These are phyloP conservation scores for Lepisosteus osseus DNA, from an alignment of 2,113 vertebrate species.

Conservation along the genomic window DNA sequence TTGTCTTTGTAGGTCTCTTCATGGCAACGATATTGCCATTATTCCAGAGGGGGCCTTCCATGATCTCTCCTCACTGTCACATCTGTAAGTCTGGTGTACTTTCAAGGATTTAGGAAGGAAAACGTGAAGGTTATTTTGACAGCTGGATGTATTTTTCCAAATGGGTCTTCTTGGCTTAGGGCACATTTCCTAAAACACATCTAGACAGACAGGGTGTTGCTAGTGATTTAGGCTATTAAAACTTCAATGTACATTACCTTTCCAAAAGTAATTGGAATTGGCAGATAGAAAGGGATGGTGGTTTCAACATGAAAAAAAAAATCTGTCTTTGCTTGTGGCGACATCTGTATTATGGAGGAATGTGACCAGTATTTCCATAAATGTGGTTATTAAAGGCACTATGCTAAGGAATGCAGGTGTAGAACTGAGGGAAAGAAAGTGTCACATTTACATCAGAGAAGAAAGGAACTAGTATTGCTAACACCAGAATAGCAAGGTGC, in stretches of 20 bases:
- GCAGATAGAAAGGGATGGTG: constrained; percentile 3
- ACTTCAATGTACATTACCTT: constrained; percentile 10
- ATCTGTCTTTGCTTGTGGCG: not conserved
- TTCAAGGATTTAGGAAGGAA: not conserved
- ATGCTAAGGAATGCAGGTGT: constrained; percentile 11
- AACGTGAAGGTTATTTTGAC: not conserved
- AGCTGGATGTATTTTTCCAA: constrained; percentile 12
- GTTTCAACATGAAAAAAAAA: not conserved
- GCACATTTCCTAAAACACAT: not conserved
- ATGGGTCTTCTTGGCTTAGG: constrained; percentile 4
- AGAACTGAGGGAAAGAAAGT: not conserved
- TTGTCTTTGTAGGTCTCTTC: constrained; percentile 78
- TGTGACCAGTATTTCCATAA: not conserved
- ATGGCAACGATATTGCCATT: constrained; percentile 93
- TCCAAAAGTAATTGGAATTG: constrained; percentile 21
- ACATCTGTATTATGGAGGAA: constrained; percentile 12
- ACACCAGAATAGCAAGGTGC: not conserved
- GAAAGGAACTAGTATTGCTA: not conserved
- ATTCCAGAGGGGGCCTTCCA: constrained; percentile 94
- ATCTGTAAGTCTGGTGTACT: constrained; percentile 81
- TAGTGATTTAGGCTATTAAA: constrained; percentile 9
- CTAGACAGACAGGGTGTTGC: not conserved
- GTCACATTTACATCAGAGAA: not conserved
- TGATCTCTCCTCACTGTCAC: constrained; percentile 89
- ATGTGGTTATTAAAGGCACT: constrained; percentile 11